phyloP scores from a whole-genome alignment of 2,113 vertebrate species.

The Chloebia gouldiae region DNA sequence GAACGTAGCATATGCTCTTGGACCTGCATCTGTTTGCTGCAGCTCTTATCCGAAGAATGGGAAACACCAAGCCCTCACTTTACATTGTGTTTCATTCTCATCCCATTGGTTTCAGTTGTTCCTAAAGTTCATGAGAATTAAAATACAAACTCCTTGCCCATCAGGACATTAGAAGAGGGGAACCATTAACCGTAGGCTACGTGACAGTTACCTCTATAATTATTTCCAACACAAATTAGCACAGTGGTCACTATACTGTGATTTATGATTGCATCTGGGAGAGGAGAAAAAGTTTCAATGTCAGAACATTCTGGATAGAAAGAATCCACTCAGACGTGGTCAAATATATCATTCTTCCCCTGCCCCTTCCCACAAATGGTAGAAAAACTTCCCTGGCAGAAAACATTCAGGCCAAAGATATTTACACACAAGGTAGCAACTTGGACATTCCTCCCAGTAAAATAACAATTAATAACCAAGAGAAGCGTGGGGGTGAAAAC shows the following conservation, averaged over 20 bases:
- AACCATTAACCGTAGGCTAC: neutral
- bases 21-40: neutral
- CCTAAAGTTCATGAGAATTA: neutral
- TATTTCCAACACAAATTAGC: neutral
- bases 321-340: neutral
- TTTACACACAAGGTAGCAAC: neutral
- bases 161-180: neutral
- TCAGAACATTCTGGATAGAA: neutral
- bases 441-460: neutral
- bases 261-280: neutral
- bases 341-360: neutral
- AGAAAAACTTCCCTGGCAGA: neutral
- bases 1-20: neutral
- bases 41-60: neutral
- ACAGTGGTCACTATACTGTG: neutral
- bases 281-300: neutral
- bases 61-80: neutral
- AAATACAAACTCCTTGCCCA: neutral
- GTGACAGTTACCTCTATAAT: neutral
- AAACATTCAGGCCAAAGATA: neutral
- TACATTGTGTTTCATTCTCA: neutral
- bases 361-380: rapidly evolving
- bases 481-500: neutral
- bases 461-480: neutral
- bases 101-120: neutral